These are phyloP conservation scores for Macrostomum lignano DNA, from an alignment of 1,140 invertebrate species.

Conservation along the genomic window DNA sequence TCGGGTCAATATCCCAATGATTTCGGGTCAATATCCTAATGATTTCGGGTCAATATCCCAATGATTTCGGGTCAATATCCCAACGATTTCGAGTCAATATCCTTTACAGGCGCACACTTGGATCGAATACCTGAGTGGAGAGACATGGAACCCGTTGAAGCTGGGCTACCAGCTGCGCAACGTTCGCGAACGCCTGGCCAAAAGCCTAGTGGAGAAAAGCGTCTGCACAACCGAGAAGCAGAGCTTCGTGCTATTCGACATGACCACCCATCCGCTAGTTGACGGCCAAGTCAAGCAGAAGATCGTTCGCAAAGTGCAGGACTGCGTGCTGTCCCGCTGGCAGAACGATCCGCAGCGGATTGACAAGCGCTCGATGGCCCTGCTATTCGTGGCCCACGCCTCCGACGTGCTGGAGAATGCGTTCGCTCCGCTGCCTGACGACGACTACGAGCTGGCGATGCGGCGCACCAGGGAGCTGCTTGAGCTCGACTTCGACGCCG, in stretches of 20 bases:
- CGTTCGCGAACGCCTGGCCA: constrained; percentile 86
- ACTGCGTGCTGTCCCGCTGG: constrained; percentile 74
- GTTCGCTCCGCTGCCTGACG: constrained; percentile 86
- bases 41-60: too few relatives aligned
- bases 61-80: too few relatives aligned
- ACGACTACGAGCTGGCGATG: constrained; percentile 93
- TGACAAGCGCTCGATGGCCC: constrained; percentile 62
- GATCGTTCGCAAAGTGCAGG: constrained; percentile 79
- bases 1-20: too few relatives aligned
- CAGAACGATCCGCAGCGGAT: constrained; percentile 88
- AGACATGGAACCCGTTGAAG: constrained; percentile 98
- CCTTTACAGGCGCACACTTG: too few relatives aligned
- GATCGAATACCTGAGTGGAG: too few relatives aligned
- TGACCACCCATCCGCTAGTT: constrained; percentile 95
- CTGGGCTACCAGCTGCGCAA: constrained; percentile 89
- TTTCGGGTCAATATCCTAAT: too few relatives aligned
- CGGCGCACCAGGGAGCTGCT: constrained; percentile 70
- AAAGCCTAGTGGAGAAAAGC: constrained; percentile 96
- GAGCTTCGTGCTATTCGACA: constrained; percentile 96
- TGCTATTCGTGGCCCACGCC: constrained; percentile 78
- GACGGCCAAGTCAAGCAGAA: constrained; percentile 80
- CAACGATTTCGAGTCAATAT: too few relatives aligned
- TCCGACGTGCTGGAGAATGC: constrained; percentile 97
- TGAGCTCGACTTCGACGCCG: constrained; percentile 78
- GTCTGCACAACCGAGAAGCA: constrained; percentile 99